These are phyloP conservation scores for Euura saliciscinereae DNA, from an alignment of 1,140 invertebrate genomes.

Conservation along the genomic window DNA sequence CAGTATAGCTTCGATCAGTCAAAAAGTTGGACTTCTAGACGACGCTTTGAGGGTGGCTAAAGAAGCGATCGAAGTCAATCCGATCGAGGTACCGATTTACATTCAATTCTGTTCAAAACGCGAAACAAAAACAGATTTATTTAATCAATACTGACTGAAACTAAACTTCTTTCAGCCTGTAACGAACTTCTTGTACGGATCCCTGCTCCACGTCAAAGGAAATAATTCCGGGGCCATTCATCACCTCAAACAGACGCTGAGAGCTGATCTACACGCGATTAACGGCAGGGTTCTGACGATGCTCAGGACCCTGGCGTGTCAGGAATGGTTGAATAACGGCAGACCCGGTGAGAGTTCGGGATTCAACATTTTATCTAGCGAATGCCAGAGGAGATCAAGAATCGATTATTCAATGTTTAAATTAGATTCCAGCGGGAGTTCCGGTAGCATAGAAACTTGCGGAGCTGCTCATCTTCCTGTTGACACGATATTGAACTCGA, in stretches of 20 bases:
- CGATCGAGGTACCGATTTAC: constrained; percentile 63
- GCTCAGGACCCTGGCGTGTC: constrained; percentile 67
- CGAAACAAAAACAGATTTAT: neutral
- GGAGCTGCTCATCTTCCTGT: constrained; percentile 23
- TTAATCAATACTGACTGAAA: constrained; percentile 20
- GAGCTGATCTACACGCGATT: constrained; percentile 64
- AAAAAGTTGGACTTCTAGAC: constrained; percentile 70
- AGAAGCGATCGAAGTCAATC: constrained; percentile 64
- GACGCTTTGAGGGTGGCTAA: constrained; percentile 64
- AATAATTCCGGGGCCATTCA: constrained; percentile 71
- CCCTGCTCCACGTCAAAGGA: constrained; percentile 69
- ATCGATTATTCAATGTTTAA: too few species aligned
- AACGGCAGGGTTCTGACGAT: constrained; percentile 60
- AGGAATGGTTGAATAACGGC: constrained; percentile 47
- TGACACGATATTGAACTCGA: constrained; percentile 26
- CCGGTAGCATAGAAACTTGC: constrained; percentile 21
- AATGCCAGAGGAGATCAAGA: too few species aligned
- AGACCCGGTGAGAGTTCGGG: neutral
- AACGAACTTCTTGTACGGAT: constrained; percentile 72
- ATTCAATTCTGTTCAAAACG: neutral
- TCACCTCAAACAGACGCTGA: constrained; percentile 70
- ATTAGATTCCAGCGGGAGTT: neutral
- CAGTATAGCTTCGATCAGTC: constrained; percentile 67
- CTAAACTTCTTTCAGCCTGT: constrained; percentile 62
- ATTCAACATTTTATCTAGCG: too few species aligned